Evolutionary conservation across 2,888 invertebrate genomes (phyloP), one percentile per base, ranked within the genome.

Genomic region (Drosophila stalkeri): DNA sequence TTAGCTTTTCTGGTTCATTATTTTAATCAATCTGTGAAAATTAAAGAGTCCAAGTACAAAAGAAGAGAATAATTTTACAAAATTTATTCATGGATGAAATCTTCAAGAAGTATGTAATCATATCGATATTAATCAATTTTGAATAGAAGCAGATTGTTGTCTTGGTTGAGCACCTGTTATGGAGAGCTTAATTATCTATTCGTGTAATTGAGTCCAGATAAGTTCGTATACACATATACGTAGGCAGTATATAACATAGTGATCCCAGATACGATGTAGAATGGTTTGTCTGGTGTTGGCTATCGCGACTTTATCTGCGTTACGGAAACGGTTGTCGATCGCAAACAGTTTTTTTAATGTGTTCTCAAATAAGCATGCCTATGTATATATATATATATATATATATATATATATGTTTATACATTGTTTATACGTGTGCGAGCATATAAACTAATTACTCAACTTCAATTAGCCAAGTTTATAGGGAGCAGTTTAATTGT

Each of bases 271-370:
- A 51, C 33, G 27, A 35, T 33, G 43, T 39, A 20, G 20, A 56
- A 54, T 37, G 31, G 39, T 23, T 37, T 43, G 46, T 23, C 43
- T 23, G 49, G 31, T 23, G 3, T n/a, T 20, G 52, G 46, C 33
- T 65, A 44, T 72, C 60, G 51, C 43, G 16, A 16, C 35, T 73
- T 78, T 75, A 78, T 74, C 79, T 67, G 46, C 41, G 31, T 56
- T 60, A 33, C n/a, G 54, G 39, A 41, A 60, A 72, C 27, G 44
- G 64, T 57, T 73, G 61, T 64, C 49, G 23, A 46, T 18, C 59
- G 44, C 59, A 67, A 67, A 52, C 57, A 68, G 16, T 51, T 41
- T 67, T 67, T 35, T 49, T 65, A 41, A 20, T 47, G n/a, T 52
- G 52, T 43, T 31, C n/a, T 33, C n/a, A 47, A 20, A 12, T 8